Percentiles rank a stretch among this genome's conserved stretches.
These are phyloP conservation scores for Neodiprion fabricii DNA, from an alignment of 1,140 invertebrate species.

Conservation along the genomic window DNA sequence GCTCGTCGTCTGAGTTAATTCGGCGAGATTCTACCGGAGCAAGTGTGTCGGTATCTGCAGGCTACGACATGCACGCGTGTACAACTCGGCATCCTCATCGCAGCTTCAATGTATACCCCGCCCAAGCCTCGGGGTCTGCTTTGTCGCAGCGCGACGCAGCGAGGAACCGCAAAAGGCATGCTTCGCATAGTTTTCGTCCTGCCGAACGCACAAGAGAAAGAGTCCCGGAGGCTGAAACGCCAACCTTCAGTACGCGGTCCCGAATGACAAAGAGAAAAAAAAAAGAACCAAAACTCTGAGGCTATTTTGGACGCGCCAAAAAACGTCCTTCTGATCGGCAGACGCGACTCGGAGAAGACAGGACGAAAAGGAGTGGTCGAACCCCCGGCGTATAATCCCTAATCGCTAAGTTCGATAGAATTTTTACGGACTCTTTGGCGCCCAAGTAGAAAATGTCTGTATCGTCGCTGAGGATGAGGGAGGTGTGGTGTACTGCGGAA, in stretches of 20 bases:
- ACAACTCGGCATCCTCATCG: too few species aligned
- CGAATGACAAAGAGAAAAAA: too few species aligned
- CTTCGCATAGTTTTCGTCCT: background rate
- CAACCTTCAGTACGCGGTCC: background rate
- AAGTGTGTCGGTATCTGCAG: too few species aligned
- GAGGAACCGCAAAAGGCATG: conserved; percentile 29
- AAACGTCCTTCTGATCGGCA: too few species aligned
- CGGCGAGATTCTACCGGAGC: background rate
- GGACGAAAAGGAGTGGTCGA: too few species aligned
- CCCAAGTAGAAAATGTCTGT: background rate
- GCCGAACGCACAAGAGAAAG: background rate
- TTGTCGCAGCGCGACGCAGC: conserved; percentile 38
- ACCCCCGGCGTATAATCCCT: too few species aligned
- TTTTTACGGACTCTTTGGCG: background rate
- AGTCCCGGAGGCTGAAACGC: background rate
- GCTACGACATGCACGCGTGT: too few species aligned
- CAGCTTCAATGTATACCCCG: conserved; percentile 25
- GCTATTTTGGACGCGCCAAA: too few species aligned
- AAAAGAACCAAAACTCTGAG: too few species aligned
- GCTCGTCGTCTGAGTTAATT: background rate
- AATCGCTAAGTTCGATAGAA: too few species aligned
- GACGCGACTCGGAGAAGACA: too few species aligned
- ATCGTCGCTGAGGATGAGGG: too few species aligned
- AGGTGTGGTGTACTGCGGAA: background rate
- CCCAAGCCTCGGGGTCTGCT: conserved; percentile 41